Evolutionary conservation across 1,140 invertebrate species (phyloP).

Genomic region (Trichonephila clavata): DNA sequence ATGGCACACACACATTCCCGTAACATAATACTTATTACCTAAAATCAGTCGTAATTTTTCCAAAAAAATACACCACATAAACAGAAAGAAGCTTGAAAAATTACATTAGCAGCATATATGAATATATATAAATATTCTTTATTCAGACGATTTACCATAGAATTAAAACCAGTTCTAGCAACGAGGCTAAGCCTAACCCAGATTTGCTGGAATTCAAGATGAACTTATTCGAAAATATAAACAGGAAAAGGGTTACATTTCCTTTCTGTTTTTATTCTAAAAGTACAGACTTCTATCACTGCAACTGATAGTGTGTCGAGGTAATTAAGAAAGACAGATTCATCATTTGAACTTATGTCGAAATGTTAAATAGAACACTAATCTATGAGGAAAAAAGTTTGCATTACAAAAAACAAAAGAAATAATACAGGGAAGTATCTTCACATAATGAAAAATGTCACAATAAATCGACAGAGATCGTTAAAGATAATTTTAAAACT

Average conservation of each 20-base stretch:
- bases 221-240: neutral
- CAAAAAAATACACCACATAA: neutral
- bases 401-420: neutral
- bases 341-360: neutral
- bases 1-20: neutral
- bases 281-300: neutral
- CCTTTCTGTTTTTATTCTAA: neutral
- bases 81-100: neutral
- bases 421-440: too few relatives aligned
- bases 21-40: neutral
- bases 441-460: too few relatives aligned
- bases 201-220: neutral
- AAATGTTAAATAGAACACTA: neutral
- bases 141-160: neutral
- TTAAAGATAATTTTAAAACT: too few relatives aligned
- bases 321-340: slow-evolving; percentile 8
- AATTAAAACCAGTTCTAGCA: slow-evolving; percentile 27
- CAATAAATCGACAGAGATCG: too few relatives aligned
- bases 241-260: neutral
- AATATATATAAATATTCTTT: neutral
- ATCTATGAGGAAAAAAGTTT: neutral
- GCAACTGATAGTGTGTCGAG: neutral
- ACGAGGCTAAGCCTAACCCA: slow-evolving; percentile 2
- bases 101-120: neutral
- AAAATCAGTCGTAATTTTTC: neutral